phyloP scores from a whole-genome alignment of 2,888 invertebrate genomes.

The Microplitis manilae region DNA sequence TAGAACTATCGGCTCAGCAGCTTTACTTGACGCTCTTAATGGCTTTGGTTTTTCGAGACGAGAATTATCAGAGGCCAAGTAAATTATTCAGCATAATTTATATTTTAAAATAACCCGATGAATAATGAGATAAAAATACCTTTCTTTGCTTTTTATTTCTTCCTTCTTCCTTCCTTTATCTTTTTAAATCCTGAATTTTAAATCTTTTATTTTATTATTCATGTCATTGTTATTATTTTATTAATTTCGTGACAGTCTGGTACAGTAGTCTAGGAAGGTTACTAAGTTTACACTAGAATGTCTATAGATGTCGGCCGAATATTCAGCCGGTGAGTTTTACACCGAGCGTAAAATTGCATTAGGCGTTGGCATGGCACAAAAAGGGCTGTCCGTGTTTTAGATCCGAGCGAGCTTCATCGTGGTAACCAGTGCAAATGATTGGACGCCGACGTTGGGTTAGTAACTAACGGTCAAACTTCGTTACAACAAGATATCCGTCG shows the following conservation, averaged over 20 bases:
- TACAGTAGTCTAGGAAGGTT: too few species aligned
- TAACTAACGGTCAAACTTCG: constrained; percentile 44
- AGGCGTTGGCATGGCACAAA: constrained; percentile 44
- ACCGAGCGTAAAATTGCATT: constrained; percentile 50
- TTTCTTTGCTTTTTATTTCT: neutral
- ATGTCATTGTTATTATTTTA: too few species aligned
- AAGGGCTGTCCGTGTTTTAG: constrained; percentile 14
- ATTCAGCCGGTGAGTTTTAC: constrained; percentile 41
- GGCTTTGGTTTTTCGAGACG: neutral
- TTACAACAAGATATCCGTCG: constrained; percentile 48
- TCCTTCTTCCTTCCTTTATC: neutral
- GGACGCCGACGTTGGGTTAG: constrained; percentile 23
- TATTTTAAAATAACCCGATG: neutral
- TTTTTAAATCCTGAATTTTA: neutral
- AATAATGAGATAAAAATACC: neutral
- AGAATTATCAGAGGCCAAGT: neutral
- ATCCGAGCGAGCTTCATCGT: constrained; percentile 23
- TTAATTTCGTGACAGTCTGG: too few species aligned
- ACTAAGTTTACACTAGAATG: neutral
- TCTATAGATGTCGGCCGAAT: constrained; percentile 29
- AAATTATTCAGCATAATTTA: neutral
- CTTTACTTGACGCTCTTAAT: constrained; percentile 18
- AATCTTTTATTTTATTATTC: neutral
- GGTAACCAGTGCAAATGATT: constrained; percentile 45
- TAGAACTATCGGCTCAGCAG: constrained; percentile 1